Conservation (phyloP, 2,888 invertebrate species). For the Cerastis rubricosa region DNA sequence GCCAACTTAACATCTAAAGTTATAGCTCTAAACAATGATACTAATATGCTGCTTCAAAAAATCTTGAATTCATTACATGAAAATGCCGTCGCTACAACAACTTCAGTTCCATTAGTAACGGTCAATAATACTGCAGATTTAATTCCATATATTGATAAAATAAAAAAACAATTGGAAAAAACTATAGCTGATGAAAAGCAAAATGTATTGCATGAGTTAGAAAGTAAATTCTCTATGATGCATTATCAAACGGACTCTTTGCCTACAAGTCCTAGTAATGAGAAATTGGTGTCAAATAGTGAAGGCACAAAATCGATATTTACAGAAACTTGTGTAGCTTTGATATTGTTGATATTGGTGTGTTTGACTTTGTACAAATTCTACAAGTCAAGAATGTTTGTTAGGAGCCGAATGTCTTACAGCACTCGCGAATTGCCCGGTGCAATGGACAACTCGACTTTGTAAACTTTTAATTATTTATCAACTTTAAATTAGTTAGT, state of each 20-base stretch:
- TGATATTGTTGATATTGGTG: conserved; percentile 73
- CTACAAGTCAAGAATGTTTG: conserved; percentile 71
- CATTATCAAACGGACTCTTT: conserved; percentile 43
- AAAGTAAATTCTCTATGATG: conserved; percentile 59
- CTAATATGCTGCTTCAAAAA: conserved; percentile 49
- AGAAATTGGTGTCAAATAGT: conserved; percentile 60
- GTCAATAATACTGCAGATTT: conserved; percentile 65
- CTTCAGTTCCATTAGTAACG: conserved; percentile 31
- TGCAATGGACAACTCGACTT: conserved; percentile 72
- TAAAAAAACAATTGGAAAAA: conserved; percentile 69
- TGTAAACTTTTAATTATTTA: conserved; percentile 57
- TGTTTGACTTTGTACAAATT: conserved; percentile 70
- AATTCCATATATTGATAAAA: conserved; percentile 65
- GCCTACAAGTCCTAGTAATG: conserved; percentile 52
- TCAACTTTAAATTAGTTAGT: background rate
- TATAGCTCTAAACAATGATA: conserved; percentile 47
- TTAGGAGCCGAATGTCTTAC: conserved; percentile 66
- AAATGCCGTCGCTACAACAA: background rate
- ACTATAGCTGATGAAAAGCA: conserved; percentile 66
- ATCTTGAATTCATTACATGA: conserved; percentile 46
- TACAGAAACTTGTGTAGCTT: conserved; percentile 70
- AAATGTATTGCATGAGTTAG: conserved; percentile 68
- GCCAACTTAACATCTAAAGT: conserved; percentile 51
- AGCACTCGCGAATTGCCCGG: conserved; percentile 74
- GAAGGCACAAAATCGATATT: conserved; percentile 60